Evolutionary conservation across 2,888 invertebrate species (phyloP).

Genomic region (Diarsia rubi): DNA sequence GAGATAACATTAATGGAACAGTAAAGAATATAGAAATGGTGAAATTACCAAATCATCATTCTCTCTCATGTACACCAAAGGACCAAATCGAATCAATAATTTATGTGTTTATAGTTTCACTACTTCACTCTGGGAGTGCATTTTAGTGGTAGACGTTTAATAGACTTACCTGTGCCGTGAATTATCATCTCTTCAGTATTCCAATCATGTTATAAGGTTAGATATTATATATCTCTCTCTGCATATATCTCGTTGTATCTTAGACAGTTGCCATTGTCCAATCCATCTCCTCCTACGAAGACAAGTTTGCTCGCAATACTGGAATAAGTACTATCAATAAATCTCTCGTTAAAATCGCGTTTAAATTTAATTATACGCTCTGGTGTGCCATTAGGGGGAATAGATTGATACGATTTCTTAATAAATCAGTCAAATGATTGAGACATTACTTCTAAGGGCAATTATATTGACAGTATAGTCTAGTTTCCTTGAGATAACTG

Average conservation of each 20-base stretch:
- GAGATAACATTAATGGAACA: background rate
- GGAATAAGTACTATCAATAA: constrained; percentile 34
- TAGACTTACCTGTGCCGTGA: background rate
- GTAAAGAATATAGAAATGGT: no score
- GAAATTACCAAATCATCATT: background rate
- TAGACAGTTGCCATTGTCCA: background rate
- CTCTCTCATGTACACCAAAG: background rate
- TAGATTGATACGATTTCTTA: constrained; percentile 33
- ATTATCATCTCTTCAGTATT: background rate
- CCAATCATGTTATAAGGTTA: background rate
- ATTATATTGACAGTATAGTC: constrained; percentile 37
- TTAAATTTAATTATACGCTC: constrained; percentile 47
- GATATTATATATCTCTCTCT: background rate
- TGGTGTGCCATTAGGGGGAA: constrained; percentile 16
- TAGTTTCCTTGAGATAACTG: constrained; percentile 35
- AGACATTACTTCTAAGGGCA: constrained; percentile 51
- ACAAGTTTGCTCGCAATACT: constrained; percentile 28
- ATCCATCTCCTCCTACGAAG: constrained; percentile 37
- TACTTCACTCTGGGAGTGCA: background rate
- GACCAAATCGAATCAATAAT: background rate
- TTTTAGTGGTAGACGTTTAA: background rate
- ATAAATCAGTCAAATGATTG: constrained; percentile 60
- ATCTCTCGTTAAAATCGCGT: constrained; percentile 36
- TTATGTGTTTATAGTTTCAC: background rate
- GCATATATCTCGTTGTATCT: background rate